Conservation (phyloP, 2,113 vertebrate species). For the Ginglymostoma cirratum region DNA sequence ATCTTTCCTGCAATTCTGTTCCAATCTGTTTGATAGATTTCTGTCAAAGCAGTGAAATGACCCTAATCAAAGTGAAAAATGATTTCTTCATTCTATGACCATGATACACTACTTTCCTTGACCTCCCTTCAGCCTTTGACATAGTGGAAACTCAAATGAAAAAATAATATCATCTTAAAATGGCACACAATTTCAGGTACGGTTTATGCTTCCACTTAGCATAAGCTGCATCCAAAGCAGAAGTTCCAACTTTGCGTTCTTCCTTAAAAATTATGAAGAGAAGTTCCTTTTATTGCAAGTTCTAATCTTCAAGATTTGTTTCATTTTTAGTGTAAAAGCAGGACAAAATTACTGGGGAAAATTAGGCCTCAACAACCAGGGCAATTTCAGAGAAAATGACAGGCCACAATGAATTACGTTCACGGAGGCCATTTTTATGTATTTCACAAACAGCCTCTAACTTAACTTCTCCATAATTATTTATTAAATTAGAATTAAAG, state of each 20-base stretch:
- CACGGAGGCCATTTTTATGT: neutral
- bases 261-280: neutral
- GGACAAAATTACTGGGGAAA: neutral
- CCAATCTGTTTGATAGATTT: neutral
- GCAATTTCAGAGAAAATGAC: neutral
- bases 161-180: neutral
- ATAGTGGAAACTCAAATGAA: too few species aligned
- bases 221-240: neutral
- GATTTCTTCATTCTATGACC: neutral
- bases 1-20: neutral
- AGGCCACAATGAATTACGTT: neutral
- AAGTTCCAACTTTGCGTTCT: neutral
- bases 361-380: neutral
- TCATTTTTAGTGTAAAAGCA: neutral
- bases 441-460: neutral
- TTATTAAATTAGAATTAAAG: neutral
- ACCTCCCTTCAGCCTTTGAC: too few species aligned
- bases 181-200: neutral
- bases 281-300: neutral
- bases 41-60: neutral
- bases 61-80: neutral
- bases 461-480: neutral
- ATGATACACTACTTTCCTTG: neutral
- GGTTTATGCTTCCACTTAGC: too few species aligned
- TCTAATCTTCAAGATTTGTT: neutral